Evolutionary conservation across 2,888 invertebrate genomes (phyloP).

Genomic region (Muschampia plurimacula): DNA sequence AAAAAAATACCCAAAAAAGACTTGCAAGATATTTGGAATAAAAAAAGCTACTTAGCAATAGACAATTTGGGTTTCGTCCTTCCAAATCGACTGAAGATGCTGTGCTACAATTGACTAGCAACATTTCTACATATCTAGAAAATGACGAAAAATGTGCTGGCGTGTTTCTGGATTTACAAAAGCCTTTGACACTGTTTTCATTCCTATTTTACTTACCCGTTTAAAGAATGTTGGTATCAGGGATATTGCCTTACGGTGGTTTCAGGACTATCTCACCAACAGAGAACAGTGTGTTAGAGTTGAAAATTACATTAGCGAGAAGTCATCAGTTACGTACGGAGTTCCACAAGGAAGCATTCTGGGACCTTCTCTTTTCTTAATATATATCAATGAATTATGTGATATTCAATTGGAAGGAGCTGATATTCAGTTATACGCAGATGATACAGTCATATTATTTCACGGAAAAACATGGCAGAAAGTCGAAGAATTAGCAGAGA

Average conservation of each 20-base stretch:
- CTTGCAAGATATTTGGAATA: slow-evolving; percentile 5
- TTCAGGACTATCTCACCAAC: slow-evolving; percentile 20
- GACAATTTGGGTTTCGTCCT: slow-evolving; percentile 15
- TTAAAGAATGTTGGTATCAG: slow-evolving; percentile 23
- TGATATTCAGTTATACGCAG: neutral
- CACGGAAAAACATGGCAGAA: slow-evolving; percentile 2
- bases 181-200: slow-evolving; percentile 24
- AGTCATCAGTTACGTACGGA: neutral
- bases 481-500: neutral
- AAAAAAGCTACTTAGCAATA: neutral
- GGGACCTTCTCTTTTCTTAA: slow-evolving; percentile 12
- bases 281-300: slow-evolving; percentile 8
- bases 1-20: slow-evolving; percentile 31
- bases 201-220: slow-evolving; percentile 11
- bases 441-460: slow-evolving; percentile 16
- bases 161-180: slow-evolving; percentile 31
- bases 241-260: slow-evolving; percentile 24
- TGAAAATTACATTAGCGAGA: neutral
- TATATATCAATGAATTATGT: slow-evolving; percentile 18
- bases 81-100: slow-evolving; percentile 25
- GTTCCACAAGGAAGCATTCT: slow-evolving; percentile 24
- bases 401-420: slow-evolving; percentile 1
- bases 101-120: neutral
- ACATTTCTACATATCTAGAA: slow-evolving; percentile 11
- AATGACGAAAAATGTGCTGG: slow-evolving; percentile 22